Evolutionary conservation across 2,888 invertebrate species (phyloP), one percentile per base, ranked within the genome.

Genomic region (Tipula unca): DNA sequence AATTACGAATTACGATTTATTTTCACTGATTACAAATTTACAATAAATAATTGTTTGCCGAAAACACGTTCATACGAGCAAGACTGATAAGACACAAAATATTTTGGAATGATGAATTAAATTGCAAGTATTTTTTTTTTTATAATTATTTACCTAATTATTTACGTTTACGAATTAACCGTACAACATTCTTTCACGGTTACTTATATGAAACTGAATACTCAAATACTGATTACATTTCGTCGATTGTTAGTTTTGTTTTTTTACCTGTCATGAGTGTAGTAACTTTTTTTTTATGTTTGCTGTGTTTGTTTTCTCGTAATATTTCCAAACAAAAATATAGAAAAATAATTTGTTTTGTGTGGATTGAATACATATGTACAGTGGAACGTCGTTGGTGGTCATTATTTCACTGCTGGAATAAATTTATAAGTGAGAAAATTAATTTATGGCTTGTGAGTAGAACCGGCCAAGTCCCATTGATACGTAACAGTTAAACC

Each of bases 171-270:
- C 69, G 10, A 69, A 69, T 69, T 69, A 69, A 69, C 69, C 25
- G 69, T 69, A 69, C 69, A 69, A 69, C 69, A 69, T 69, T 25
- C 69, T 25, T 69, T 69, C 69, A 69, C 69, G 69, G 69, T 10
- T 25, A 13, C 69, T 25, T 25, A 13, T 69, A 25, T 25, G 25
- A 69, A 25, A 69, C 69, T n/a, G n/a, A n/a, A n/a, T n/a, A n/a
- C n/a, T n/a, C n/a, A n/a, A n/a, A n/a, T n/a, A n/a, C n/a, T 69
- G 69, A 69, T 69, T 69, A 69, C 69, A 69, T 25, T 69, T 69
- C 48, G 48, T 48, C 48, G 48, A 48, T 48, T 69, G 25, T 69
- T n/a, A 69, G 25, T 69, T 69, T 69, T 69, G 69, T 69, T 69
- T 69, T 69, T 69, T 25, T 69, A 69, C 69, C 69, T 69, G 69